A percentile compares a stretch with the other conserved stretches of the same genome.
Evolutionary conservation across 2,888 invertebrate genomes (phyloP).

Genomic region (Agrilus biguttatus): DNA sequence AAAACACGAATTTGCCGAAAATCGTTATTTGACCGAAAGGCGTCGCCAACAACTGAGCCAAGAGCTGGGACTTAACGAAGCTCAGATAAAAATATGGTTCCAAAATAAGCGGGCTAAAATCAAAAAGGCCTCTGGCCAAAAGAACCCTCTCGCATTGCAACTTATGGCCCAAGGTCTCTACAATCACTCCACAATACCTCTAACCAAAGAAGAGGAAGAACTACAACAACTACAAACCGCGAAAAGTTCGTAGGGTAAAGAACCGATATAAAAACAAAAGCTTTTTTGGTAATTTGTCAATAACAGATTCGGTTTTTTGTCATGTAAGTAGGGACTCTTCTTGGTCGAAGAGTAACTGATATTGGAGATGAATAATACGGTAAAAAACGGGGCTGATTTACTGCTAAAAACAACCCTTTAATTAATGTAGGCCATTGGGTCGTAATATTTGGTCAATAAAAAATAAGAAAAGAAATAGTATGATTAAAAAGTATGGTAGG

Average conservation of each 20-base stretch:
- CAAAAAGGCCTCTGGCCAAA: slow-evolving; percentile 78
- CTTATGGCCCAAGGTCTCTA: slow-evolving; percentile 90
- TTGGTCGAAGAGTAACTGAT: too few species aligned
- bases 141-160: slow-evolving; percentile 75
- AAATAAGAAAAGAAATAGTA: too few species aligned
- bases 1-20: slow-evolving; percentile 87
- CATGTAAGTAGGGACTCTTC: too few species aligned
- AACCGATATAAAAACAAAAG: too few species aligned
- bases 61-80: slow-evolving; percentile 85
- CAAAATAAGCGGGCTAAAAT: slow-evolving; percentile 97
- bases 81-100: slow-evolving; percentile 96
- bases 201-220: slow-evolving; percentile 69
- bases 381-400: too few species aligned
- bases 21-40: slow-evolving; percentile 84
- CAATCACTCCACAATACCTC: slow-evolving; percentile 72
- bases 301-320: too few species aligned
- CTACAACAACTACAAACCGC: slow-evolving; percentile 37
- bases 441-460: too few species aligned
- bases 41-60: slow-evolving; percentile 78
- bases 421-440: too few species aligned
- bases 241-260: background rate
- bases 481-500: too few species aligned
- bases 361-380: too few species aligned
- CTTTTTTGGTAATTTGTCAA: too few species aligned
- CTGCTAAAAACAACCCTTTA: too few species aligned